Percentiles rank a stretch among this genome's conserved stretches.
Conservation (phyloP, 2,797 vertebrate genomes). For the Agapornis canus region DNA sequence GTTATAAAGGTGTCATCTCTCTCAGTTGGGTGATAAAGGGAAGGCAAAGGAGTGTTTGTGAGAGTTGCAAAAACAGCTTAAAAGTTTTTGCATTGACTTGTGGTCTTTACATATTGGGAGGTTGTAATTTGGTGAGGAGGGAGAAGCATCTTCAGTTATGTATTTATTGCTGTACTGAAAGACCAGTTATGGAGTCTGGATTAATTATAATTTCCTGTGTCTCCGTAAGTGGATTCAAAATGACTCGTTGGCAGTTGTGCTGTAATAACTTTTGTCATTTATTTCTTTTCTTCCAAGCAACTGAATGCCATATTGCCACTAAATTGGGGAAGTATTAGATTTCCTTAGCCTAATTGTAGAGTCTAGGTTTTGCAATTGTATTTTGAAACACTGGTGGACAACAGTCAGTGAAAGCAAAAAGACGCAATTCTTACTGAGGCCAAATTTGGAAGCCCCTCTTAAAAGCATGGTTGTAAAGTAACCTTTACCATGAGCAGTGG, state of each 20-base stretch:
- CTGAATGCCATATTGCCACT: conserved; percentile 19
- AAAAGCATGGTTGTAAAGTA: neutral
- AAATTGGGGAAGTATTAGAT: conserved; percentile 37
- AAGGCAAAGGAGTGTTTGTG: neutral
- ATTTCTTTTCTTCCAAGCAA: conserved; percentile 15
- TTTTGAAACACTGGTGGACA: neutral
- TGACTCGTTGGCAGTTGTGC: neutral
- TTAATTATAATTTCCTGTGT: conserved; percentile 7
- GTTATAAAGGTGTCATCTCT: neutral
- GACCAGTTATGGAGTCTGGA: neutral
- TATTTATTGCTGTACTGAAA: neutral
- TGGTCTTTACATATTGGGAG: neutral
- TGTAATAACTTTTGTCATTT: neutral
- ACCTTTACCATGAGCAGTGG: neutral
- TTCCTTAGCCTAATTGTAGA: neutral
- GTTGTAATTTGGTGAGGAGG: neutral
- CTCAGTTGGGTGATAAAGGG: neutral
- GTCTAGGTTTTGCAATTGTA: neutral
- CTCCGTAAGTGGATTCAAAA: conserved; percentile 5
- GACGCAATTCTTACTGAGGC: neutral
- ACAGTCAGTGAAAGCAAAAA: neutral
- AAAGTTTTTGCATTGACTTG: neutral
- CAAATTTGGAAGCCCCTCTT: neutral
- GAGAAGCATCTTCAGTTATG: neutral
- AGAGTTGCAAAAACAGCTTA: neutral